These are phyloP conservation scores for Pipistrellus kuhlii DNA, from an alignment of 2,797 vertebrate species.

Conservation along the genomic window DNA sequence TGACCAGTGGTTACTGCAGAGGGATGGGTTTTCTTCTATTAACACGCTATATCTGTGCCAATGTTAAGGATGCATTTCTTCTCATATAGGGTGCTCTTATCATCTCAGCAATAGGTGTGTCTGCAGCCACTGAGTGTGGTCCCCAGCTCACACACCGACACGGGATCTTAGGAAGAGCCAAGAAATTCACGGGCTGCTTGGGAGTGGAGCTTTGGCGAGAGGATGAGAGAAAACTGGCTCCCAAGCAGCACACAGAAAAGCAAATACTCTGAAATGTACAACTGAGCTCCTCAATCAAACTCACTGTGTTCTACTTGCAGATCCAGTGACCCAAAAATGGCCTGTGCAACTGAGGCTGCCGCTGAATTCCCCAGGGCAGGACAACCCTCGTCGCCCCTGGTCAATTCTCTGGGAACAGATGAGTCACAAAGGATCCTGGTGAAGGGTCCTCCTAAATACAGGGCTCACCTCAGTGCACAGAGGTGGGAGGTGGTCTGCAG, in stretches of 20 bases:
- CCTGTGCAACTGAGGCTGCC: background rate
- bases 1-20: background rate
- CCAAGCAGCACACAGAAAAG: fast-evolving
- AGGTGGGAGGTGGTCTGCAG: background rate
- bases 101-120: fast-evolving
- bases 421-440: fast-evolving
- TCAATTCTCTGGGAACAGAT: fast-evolving
- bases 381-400: no score
- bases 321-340: fast-evolving
- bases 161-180: fast-evolving
- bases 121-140: fast-evolving
- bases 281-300: fast-evolving
- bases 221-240: background rate
- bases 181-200: fast-evolving
- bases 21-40: fast-evolving
- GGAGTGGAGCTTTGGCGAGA: background rate
- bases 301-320: fast-evolving
- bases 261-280: fast-evolving
- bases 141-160: fast-evolving
- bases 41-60: fast-evolving
- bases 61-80: fast-evolving
- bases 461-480: fast-evolving
- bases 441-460: fast-evolving
- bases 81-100: fast-evolving
- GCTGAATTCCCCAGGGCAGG: fast-evolving